Evolutionary conservation across 2,888 invertebrate genomes (phyloP).

Genomic region (Cantharis nigra): DNA sequence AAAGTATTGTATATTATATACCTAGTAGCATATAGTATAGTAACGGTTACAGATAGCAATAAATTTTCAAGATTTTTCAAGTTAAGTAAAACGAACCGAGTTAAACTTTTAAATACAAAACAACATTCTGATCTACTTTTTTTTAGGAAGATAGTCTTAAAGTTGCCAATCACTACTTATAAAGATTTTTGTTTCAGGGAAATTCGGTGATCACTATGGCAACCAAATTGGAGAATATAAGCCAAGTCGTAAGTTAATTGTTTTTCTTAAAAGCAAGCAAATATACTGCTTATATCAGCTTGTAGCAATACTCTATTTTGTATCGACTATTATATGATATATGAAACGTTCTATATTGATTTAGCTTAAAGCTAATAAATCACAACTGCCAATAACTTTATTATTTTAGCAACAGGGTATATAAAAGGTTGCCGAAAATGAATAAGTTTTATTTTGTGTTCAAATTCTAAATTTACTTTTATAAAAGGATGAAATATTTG

Average conservation of each 20-base stretch:
- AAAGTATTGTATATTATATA: background rate
- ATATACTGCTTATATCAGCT: slow-evolving; percentile 29
- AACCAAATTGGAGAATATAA: slow-evolving; percentile 49
- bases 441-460: background rate
- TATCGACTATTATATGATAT: slow-evolving; percentile 36
- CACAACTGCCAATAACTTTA: slow-evolving; percentile 50
- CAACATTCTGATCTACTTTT: no score
- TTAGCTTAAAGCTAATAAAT: slow-evolving; percentile 48
- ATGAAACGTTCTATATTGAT: slow-evolving; percentile 49
- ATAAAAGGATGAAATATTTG: background rate
- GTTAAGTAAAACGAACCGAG: background rate
- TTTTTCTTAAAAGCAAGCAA: slow-evolving; percentile 24
- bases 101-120: background rate
- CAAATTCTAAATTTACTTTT: background rate
- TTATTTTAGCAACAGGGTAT: slow-evolving; percentile 42
- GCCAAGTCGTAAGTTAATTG: slow-evolving; percentile 50
- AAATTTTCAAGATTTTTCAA: background rate
- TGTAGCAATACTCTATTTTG: background rate
- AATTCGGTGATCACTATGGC: slow-evolving; percentile 50
- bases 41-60: background rate
- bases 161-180: background rate
- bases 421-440: slow-evolving; percentile 10
- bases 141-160: background rate
- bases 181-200: slow-evolving; percentile 45
- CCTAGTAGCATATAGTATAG: background rate